phyloP scores from a whole-genome alignment of 1,140 invertebrate genomes.

The Delia radicum region DNA sequence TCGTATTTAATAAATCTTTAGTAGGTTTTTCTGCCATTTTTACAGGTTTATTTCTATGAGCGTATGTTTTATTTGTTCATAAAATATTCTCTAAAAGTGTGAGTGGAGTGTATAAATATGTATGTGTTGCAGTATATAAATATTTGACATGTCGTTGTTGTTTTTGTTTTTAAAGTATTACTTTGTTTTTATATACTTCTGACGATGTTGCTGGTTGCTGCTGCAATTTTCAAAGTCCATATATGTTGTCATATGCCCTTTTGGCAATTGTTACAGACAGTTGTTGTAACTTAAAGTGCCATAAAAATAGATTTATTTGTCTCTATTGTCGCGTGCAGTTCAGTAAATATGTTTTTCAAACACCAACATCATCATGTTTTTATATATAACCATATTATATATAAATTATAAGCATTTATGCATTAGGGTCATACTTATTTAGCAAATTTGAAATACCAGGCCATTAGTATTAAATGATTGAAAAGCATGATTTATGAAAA shows the following conservation, averaged over 20 bases:
- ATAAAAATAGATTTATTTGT: slow-evolving; percentile 24
- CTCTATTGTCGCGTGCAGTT: slow-evolving; percentile 17
- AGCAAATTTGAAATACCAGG: too few species aligned
- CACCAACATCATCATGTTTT: too few species aligned
- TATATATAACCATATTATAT: too few species aligned
- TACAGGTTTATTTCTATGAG: too few species aligned
- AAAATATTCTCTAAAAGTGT: neutral
- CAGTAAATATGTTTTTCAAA: neutral
- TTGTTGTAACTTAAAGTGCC: slow-evolving; percentile 19
- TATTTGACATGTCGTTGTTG: neutral
- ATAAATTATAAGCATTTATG: too few species aligned
- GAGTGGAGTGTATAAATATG: neutral
- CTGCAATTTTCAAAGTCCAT: neutral
- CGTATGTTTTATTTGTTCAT: too few species aligned
- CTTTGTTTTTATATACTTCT: neutral
- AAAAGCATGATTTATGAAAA: too few species aligned
- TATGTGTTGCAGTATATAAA: neutral
- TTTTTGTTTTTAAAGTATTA: neutral
- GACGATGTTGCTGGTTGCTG: neutral
- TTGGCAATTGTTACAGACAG: slow-evolving; percentile 20
- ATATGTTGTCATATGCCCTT: neutral
- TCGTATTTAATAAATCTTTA: too few species aligned
- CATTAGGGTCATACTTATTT: too few species aligned
- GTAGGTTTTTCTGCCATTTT: too few species aligned
- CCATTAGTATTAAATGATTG: too few species aligned